Conservation (phyloP, 2,888 invertebrate genomes). For the Aphidius colemani region DNA sequence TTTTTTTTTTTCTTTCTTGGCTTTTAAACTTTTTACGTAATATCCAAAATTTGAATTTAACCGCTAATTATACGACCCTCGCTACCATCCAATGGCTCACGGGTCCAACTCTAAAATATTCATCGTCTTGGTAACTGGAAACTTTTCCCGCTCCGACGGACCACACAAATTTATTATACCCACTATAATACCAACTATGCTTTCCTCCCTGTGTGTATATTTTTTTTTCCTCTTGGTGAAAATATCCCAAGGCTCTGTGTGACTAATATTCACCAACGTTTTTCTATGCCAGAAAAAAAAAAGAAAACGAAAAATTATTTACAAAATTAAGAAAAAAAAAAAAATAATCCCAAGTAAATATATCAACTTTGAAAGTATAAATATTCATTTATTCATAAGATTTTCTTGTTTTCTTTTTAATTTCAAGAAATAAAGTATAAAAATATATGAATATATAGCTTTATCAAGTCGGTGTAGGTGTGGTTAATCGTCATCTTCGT, state of each 20-base stretch:
- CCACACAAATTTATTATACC: conserved; percentile 46
- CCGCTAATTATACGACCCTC: conserved; percentile 46
- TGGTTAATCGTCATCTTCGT: conserved; percentile 13
- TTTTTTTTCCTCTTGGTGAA: conserved; percentile 15
- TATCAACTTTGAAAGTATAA: too few species aligned
- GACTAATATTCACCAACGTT: too few species aligned
- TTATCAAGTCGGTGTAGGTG: conserved; percentile 8
- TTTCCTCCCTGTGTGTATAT: conserved; percentile 6
- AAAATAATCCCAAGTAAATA: too few species aligned
- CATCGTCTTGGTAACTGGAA: conserved; percentile 52
- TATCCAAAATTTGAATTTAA: conserved; percentile 57
- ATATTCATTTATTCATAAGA: too few species aligned
- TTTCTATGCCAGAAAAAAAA: too few species aligned
- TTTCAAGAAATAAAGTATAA: neutral
- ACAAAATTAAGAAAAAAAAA: too few species aligned
- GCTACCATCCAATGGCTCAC: conserved; percentile 30
- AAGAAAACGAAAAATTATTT: too few species aligned
- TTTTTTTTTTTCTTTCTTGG: conserved; percentile 31
- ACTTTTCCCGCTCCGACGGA: conserved; percentile 44
- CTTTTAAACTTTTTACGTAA: conserved; percentile 48
- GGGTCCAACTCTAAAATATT: conserved; percentile 50
- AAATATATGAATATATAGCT: conserved; percentile 5
- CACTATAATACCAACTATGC: conserved; percentile 22
- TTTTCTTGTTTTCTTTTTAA: too few species aligned
- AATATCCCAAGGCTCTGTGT: neutral